Evolutionary conservation across 2,113 vertebrate species (phyloP).

Genomic region (Elachura formosa): DNA sequence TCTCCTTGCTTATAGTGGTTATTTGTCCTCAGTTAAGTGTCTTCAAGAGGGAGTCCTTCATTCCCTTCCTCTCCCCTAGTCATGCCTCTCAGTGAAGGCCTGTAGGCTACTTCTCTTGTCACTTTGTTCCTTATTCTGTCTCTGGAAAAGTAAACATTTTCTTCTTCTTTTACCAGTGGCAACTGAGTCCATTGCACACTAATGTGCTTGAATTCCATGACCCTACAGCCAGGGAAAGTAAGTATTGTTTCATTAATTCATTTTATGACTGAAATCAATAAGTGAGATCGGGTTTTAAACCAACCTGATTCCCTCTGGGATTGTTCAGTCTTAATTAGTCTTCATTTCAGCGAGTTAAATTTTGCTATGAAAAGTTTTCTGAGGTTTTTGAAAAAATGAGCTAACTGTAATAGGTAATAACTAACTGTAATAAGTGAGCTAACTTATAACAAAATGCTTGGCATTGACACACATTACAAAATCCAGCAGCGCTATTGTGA

Average conservation of each 20-base stretch:
- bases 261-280: not conserved
- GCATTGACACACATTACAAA: not conserved
- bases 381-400: not conserved
- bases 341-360: not conserved
- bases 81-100: not conserved
- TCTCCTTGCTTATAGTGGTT: too few relatives aligned
- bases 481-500: not conserved
- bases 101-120: not conserved
- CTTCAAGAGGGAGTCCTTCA: not conserved
- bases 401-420: not conserved
- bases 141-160: not conserved
- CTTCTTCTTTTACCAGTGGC: conserved; percentile 80
- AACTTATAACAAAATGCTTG: not conserved
- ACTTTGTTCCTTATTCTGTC: not conserved
- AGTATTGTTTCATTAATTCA: conserved; percentile 44
- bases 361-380: not conserved
- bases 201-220: conserved; percentile 49
- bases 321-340: not conserved
- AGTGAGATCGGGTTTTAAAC: not conserved
- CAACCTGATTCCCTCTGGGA: not conserved
- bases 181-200: conserved; percentile 63
- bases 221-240: conserved; percentile 73
- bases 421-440: not conserved
- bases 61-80: not conserved
- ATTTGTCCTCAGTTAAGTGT: not conserved